Conservation (phyloP, 2,113 vertebrate genomes). For the Cyanoliseus patagonus region DNA sequence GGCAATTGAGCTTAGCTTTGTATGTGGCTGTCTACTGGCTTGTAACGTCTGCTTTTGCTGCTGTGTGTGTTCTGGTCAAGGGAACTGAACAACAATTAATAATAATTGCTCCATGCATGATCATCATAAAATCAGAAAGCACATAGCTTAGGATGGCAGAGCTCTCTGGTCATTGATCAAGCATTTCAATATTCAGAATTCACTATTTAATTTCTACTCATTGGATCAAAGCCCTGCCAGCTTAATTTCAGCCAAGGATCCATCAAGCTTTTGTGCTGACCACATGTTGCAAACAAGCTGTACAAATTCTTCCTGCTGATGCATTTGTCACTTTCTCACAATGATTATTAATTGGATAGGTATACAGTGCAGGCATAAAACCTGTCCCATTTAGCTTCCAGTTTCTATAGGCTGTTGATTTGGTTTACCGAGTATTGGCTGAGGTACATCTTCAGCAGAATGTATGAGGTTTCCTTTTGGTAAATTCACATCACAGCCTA, state of each 20-base stretch:
- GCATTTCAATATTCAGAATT: slow-evolving; percentile 51
- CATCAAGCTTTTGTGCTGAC: slow-evolving; percentile 55
- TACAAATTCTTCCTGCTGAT: not conserved
- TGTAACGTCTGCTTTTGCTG: slow-evolving; percentile 19
- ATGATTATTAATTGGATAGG: not conserved
- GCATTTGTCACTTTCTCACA: not conserved
- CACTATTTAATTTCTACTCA: slow-evolving; percentile 40
- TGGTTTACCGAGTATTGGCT: not conserved
- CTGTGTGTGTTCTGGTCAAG: not conserved
- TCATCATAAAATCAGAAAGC: slow-evolving; percentile 12
- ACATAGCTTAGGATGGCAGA: slow-evolving; percentile 47
- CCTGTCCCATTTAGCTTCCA: not conserved
- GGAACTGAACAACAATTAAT: slow-evolving; percentile 24
- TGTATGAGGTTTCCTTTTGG: not conserved
- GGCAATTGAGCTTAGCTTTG: not conserved
- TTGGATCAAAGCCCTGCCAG: slow-evolving; percentile 39
- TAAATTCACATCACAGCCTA: not conserved
- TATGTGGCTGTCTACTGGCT: slow-evolving; percentile 21
- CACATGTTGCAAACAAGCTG: slow-evolving; percentile 24
- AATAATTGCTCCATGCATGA: not conserved
- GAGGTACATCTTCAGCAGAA: not conserved
- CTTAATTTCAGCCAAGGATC: slow-evolving; percentile 41
- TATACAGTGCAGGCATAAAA: not conserved
- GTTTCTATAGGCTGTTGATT: not conserved
- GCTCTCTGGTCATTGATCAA: slow-evolving; percentile 55